phyloP scores from a whole-genome alignment of 2,113 vertebrate genomes.

The Urocitellus parryii region DNA sequence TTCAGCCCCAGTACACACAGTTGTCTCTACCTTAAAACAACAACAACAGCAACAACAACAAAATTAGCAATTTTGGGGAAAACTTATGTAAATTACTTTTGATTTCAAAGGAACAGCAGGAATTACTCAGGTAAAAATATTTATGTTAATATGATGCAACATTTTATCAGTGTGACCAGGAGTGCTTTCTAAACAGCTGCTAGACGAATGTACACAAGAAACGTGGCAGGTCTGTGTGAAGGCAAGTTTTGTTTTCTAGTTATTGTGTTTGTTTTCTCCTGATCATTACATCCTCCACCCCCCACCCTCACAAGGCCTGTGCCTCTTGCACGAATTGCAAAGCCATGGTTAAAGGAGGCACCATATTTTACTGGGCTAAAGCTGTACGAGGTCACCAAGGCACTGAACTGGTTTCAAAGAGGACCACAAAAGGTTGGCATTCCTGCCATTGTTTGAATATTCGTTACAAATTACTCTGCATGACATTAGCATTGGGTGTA shows the following conservation, averaged over 20 bases:
- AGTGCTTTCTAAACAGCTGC: constrained; percentile 80
- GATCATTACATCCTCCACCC: constrained; percentile 48
- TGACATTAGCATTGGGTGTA: constrained; percentile 70
- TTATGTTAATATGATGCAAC: constrained; percentile 69
- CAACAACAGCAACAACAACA: not conserved
- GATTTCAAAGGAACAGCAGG: constrained; percentile 62
- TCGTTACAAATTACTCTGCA: constrained; percentile 73
- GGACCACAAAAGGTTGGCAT: constrained; percentile 32
- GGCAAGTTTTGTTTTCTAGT: constrained; percentile 60
- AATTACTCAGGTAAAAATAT: constrained; percentile 82
- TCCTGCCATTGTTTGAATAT: constrained; percentile 68
- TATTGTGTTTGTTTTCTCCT: constrained; percentile 19
- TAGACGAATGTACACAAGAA: constrained; percentile 67
- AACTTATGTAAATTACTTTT: constrained; percentile 56
- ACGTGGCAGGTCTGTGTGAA: constrained; percentile 34
- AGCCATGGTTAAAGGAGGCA: constrained; percentile 64
- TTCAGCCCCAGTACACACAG: constrained; percentile 29
- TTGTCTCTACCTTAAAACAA: constrained; percentile 12
- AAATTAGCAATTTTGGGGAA: not conserved
- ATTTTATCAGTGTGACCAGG: constrained; percentile 75
- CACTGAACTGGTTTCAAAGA: constrained; percentile 72
- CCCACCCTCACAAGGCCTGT: constrained; percentile 57
- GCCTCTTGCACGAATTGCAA: constrained; percentile 76
- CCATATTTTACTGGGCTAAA: constrained; percentile 77
- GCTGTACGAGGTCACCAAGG: constrained; percentile 65